A percentile compares a stretch with the other conserved stretches of the same genome.
Conservation (phyloP, 2,797 vertebrate species). For the Sebastiscus tertius region DNA sequence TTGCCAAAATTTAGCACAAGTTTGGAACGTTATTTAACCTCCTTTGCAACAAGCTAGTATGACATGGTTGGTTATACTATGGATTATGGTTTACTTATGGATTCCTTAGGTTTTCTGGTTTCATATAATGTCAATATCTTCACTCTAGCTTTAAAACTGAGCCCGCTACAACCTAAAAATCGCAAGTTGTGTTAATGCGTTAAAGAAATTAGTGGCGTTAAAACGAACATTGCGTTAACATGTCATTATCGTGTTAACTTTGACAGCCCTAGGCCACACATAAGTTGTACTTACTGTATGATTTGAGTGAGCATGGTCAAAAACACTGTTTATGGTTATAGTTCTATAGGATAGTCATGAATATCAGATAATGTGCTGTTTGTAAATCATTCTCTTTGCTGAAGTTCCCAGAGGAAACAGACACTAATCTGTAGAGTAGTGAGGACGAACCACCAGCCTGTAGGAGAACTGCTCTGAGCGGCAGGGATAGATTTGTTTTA, state of each 20-base stretch:
- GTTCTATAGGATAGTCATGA: not conserved
- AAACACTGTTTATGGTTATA: not conserved
- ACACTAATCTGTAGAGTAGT: slow-evolving; percentile 22
- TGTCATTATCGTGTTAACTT: too few relatives aligned
- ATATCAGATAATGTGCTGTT: not conserved
- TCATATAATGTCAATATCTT: too few relatives aligned
- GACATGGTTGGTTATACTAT: fast-evolving
- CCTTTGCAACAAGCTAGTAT: too few relatives aligned
- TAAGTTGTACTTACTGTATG: not conserved
- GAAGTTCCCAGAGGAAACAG: not conserved
- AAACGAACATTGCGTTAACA: too few relatives aligned
- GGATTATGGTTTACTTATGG: too few relatives aligned
- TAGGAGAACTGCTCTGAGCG: slow-evolving; percentile 25
- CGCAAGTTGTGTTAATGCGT: too few relatives aligned
- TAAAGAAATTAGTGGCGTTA: too few relatives aligned
- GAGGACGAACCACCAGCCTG: slow-evolving; percentile 44
- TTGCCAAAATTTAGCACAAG: too few relatives aligned
- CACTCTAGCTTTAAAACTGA: too few relatives aligned
- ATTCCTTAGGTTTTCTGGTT: too few relatives aligned
- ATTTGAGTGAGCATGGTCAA: not conserved
- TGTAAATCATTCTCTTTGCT: not conserved
- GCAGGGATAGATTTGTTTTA: slow-evolving; percentile 27
- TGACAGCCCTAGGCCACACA: not conserved
- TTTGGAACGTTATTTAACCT: too few relatives aligned
- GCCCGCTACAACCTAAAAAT: too few relatives aligned